These are phyloP conservation scores for Dasypolia templi DNA, from an alignment of 2,888 invertebrate genomes.

Conservation along the genomic window DNA sequence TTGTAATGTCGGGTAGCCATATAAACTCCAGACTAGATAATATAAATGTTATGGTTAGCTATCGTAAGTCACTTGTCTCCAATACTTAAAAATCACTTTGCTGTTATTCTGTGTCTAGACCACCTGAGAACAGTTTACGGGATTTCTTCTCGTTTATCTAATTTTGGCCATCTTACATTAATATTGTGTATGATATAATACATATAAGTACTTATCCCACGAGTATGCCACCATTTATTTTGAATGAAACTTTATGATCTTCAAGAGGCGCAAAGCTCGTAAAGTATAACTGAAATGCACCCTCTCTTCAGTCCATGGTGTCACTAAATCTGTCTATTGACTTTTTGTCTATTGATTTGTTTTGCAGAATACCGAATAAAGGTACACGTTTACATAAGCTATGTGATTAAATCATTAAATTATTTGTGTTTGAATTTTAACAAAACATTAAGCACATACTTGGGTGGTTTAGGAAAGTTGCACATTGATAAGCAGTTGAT, in stretches of 20 bases:
- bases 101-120: not conserved
- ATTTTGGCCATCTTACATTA: too few species aligned
- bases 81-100: not conserved
- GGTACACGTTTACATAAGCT: slow-evolving; percentile 25
- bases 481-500: not conserved
- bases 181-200: too few species aligned
- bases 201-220: not conserved
- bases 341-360: too few species aligned
- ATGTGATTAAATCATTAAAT: not conserved
- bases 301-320: slow-evolving; percentile 68
- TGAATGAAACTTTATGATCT: slow-evolving; percentile 38
- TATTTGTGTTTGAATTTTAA: not conserved
- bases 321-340: slow-evolving; percentile 57
- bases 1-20: not conserved
- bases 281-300: slow-evolving; percentile 69
- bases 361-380: slow-evolving; percentile 15
- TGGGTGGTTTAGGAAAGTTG: not conserved
- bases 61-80: not conserved
- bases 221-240: not conserved
- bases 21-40: not conserved
- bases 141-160: not conserved
- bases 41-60: not conserved
- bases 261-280: slow-evolving; percentile 46
- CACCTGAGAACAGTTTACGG: not conserved
- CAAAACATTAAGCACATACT: not conserved